Base-by-base conservation (phyloP, 2,888 invertebrate genomes). In the Cotesia congregata region DNA sequence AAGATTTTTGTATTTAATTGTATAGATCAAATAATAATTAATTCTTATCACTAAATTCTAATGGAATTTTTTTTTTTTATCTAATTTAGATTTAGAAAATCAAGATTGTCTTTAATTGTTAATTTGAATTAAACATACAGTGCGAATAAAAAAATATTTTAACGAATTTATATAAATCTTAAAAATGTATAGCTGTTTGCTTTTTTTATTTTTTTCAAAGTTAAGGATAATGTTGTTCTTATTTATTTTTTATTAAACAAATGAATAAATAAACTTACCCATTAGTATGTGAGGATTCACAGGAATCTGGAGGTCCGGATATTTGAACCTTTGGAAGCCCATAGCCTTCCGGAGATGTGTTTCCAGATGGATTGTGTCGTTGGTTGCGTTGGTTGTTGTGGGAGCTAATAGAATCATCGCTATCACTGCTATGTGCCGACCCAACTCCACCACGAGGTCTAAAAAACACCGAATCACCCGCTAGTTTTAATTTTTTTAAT, bases 401-500 rank as follows among this genome's bases (percentile, higher is more conserved):
- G 74, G 84, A 79, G 77, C 85, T 81, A 76, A 86, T 81, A 78
- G 87, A 87, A 79, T 88, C 88, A 87, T 88, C 88, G 82, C 88
- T 88, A 82, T 88, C 88, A 80, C 88, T 88, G 80, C 87, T 88
- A 68, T 84, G 87, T 67, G 69, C 88, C 80, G 86, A 83, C 76
- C 87, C 86, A 81, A 86, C 86, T 80, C 85, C 86, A 81, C 85
- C 84, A 82, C 87, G 88, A 84, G 88, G 88, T 85, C 88, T 88
- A 79, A 68, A 87, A 85, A 64, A 82, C 68, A 77, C 39, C 60
- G 71, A 50, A n/a, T 79, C 5, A 20, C 15, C 30, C 17, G 15
- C n/a, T 30, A 60, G 5, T 38, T 70, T 60, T 6, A 70, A 70
- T 30, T 70, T 41, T 17, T 50, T 68, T 41, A 41, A 15, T 41